Evolutionary conservation across 37 sponge, comb jelly and placozoan species (phyloP).

Genomic region (Chondrilla cf. caribensis): DNA sequence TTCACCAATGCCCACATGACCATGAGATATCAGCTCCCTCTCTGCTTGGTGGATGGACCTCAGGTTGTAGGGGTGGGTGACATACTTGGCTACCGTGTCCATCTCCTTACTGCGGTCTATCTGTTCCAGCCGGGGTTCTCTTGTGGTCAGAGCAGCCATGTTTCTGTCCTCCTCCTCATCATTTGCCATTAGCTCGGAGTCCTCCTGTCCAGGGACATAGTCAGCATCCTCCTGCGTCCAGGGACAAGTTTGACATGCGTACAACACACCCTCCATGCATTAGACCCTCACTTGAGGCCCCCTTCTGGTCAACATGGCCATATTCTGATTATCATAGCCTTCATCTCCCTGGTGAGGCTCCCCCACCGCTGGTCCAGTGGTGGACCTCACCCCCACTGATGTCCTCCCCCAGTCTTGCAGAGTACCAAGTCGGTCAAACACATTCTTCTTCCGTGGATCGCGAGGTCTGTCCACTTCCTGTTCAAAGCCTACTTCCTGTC

Average conservation of each 20-base stretch:
- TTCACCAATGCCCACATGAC: no score
- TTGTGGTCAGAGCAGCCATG: background rate
- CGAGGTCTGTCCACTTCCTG: background rate
- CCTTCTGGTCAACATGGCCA: no score
- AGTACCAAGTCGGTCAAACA: background rate
- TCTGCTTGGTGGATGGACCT: slow-evolving; percentile 40
- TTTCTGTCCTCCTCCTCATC: slow-evolving; percentile 46
- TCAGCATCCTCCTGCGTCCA: slow-evolving; percentile 6
- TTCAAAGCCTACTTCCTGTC: no score
- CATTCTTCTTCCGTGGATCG: background rate
- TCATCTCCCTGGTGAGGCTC: no score
- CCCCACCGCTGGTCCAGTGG: no score
- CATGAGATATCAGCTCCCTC: background rate
- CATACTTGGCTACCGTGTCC: slow-evolving; percentile 62
- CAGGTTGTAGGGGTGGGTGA: slow-evolving; percentile 49
- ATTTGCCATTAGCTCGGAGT: slow-evolving; percentile 10
- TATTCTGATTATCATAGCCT: no score
- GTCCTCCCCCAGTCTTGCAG: no score
- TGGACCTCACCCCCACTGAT: no score
- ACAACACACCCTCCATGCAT: background rate
- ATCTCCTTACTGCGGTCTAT: slow-evolving; percentile 30
- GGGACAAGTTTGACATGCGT: background rate
- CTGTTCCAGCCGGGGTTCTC: background rate
- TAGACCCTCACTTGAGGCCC: no score
- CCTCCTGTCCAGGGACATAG: slow-evolving; percentile 25